Evolutionary conservation across 2,797 vertebrate species (phyloP), one percentile per base, ranked within the genome.

Genomic region (Lateolabrax maculatus): DNA sequence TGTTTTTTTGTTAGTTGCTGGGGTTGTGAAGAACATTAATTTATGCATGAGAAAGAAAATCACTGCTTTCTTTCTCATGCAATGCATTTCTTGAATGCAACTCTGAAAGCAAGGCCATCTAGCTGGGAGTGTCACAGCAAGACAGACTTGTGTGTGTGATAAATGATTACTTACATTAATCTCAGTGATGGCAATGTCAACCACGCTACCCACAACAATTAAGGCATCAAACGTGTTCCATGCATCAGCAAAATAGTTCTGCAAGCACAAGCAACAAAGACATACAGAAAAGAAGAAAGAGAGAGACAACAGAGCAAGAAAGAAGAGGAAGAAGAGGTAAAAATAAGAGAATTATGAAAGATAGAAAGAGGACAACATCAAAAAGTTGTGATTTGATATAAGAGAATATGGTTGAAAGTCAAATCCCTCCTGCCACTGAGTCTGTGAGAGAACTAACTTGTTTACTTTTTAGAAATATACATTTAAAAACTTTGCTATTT

Each of bases 231-330:
- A 99, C 90, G 98, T 98, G 97, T 99, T 99, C 98, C 98, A 99
- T 98, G 98, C 98, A 97, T 99, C 98, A 96, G 97, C 97, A 97
- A 99, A 99, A 98, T 99, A 99, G 96, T 99, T 98, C 98, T 99
- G 98, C 95, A 95, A 96, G 96, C 94, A 95, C 92, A 94, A 95
- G 95, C 93, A 92, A 77, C 94, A 95, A 81, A 90, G 86, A 91
- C 77, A 91, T 81, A 85, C 2, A 92, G 62, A 87, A 62, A 78
- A 56, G 16, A 60, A 57, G 27, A 75, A 41, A 86, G 48, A 78
- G 53, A 85, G 25, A 77, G 77, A 91, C 41, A 81, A 83, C 49
- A 89, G 67, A 88, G 81, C 75, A 49, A 78, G 41, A 63, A 70
- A 81, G 66, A 84, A 76, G 77, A 83, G 44, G 66, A 87, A 62